phyloP scores from a whole-genome alignment of 2,113 vertebrate species.

The Lampris incognitus region DNA sequence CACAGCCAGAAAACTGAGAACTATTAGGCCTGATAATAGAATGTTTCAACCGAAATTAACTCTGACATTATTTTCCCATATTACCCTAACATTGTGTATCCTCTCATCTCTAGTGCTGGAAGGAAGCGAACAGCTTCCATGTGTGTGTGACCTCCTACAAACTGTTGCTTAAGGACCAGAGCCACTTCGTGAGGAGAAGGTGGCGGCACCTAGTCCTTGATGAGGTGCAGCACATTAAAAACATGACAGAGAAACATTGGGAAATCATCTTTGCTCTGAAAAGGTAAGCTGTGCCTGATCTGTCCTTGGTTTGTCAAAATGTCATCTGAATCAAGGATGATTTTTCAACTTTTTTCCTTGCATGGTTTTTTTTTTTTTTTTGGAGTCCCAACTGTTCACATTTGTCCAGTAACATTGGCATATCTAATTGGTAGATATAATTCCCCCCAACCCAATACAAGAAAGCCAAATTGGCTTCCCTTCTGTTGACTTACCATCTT shows the following conservation, averaged over 20 bases:
- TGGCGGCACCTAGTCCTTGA: constrained; percentile 92
- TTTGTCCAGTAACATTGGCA: too few relatives aligned
- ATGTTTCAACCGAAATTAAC: not conserved
- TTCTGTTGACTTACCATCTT: too few relatives aligned
- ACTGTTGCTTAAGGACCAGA: constrained; percentile 89
- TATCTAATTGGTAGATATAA: too few relatives aligned
- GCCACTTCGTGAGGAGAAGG: constrained; percentile 85
- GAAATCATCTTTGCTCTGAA: constrained; percentile 87
- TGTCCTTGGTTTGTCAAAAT: not conserved
- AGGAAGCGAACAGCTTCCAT: constrained; percentile 89
- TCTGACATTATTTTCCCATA: not conserved
- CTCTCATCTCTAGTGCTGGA: constrained; percentile 83
- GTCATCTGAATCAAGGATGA: not conserved
- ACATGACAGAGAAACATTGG: constrained; percentile 93
- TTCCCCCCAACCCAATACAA: too few relatives aligned
- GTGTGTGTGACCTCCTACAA: constrained; percentile 94
- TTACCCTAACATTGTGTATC: not conserved
- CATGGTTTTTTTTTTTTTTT: too few relatives aligned
- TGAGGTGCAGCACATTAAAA: constrained; percentile 91
- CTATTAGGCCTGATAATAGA: not conserved
- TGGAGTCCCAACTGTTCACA: too few relatives aligned
- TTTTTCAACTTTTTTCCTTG: not conserved
- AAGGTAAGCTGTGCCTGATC: constrained; percentile 76
- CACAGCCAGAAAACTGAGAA: too few relatives aligned
- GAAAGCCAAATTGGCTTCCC: too few relatives aligned